Evolutionary conservation across 2,113 vertebrate genomes (phyloP), one percentile per base, ranked within the genome.

Genomic region (Chunga burmeisteri): DNA sequence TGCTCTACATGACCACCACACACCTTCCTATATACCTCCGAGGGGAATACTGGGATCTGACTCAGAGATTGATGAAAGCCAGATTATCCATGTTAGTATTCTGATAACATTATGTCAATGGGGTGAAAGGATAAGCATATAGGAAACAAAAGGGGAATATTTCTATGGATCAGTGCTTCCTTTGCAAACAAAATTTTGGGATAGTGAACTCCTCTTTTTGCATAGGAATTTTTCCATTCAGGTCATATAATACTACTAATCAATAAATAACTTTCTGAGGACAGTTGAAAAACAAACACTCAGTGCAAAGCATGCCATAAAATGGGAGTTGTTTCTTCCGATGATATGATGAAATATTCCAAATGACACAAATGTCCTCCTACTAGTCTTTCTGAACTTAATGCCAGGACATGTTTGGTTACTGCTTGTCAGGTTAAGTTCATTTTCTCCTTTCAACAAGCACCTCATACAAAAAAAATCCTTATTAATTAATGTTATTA

Each of bases 1-100:
- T 90, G 80, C 90, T 86, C 59, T 81, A 96, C 94, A 90, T 96
- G 94, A 96, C 83, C 94, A 96, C 80, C 82, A 81, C 59, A 93
- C 67, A 78, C 79, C 67, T 94, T 85, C 79, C 53, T 63, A 50
- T 67, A 67, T 27, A 86, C n/a, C 86, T 80, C 72, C 2, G 0
- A 83, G 55, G 77, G 11, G 36, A 95, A 80, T 38, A 49, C 40
- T 93, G 30, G 63, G 58, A 83, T 94, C 42, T 86, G 83, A 92
- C 63, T 92, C 90, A 96, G 29, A 87, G 22, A 72, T 1, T 56
- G 73, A 96, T 77, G 82, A 95, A 95, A 59, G 67, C 4, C 55
- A 86, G 72, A 81, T 63, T 92, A 92, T 63, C 53, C 71, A 18
- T 26, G 58, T 52, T 89, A 95, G 74, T 91, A 95, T 79, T 85